Conservation (phyloP, 2,113 vertebrate species). For the Castor canadensis region DNA sequence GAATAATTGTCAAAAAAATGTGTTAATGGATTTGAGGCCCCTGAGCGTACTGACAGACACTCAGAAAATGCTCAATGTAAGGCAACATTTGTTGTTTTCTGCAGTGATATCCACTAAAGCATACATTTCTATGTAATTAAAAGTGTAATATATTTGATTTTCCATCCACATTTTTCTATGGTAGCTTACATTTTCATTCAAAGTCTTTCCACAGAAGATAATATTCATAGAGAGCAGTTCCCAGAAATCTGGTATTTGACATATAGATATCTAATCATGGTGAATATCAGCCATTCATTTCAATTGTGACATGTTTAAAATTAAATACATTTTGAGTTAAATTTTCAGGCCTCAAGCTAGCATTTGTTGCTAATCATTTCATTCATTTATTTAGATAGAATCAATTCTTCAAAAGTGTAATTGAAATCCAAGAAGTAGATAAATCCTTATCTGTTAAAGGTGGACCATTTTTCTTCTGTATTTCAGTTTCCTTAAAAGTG, state of each 20-base stretch:
- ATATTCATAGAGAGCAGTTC: slow-evolving; percentile 19
- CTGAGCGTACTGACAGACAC: not conserved
- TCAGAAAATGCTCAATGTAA: not conserved
- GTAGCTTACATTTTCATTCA: not conserved
- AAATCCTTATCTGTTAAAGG: slow-evolving; percentile 37
- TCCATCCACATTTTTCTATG: not conserved
- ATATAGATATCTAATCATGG: slow-evolving; percentile 30
- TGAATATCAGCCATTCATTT: slow-evolving; percentile 57
- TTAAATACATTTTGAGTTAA: slow-evolving; percentile 60
- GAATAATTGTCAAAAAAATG: not conserved
- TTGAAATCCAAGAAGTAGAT: slow-evolving; percentile 35
- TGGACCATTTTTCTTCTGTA: not conserved
- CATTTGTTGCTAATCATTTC: slow-evolving; percentile 48
- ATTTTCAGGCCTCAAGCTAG: slow-evolving; percentile 9
- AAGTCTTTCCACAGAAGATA: slow-evolving; percentile 11
- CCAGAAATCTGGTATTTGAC: slow-evolving; percentile 28
- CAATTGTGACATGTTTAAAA: slow-evolving; percentile 39
- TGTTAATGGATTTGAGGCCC: not conserved
- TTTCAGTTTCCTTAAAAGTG: not conserved
- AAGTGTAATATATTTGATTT: slow-evolving; percentile 50
- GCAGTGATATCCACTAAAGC: not conserved
- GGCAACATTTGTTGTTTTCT: not conserved
- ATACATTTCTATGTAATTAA: not conserved
- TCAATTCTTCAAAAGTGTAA: slow-evolving; percentile 25
- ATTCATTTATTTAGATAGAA: slow-evolving; percentile 61